These are phyloP conservation scores for Rhamphomyia laevipes DNA, from an alignment of 2,888 invertebrate species.

Conservation along the genomic window DNA sequence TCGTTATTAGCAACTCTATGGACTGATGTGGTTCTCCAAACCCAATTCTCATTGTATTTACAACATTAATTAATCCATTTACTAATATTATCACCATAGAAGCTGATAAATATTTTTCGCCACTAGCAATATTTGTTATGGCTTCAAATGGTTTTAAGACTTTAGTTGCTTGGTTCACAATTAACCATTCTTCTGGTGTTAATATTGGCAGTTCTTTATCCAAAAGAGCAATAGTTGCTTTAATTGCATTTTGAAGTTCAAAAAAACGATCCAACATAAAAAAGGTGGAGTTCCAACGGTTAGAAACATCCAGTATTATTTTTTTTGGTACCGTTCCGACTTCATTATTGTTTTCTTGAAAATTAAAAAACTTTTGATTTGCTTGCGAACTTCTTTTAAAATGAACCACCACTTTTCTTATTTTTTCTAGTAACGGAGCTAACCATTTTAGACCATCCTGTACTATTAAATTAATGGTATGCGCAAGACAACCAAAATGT, in stretches of 20 bases:
- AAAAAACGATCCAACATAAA: slow-evolving; percentile 1
- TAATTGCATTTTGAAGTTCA: background rate
- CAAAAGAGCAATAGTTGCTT: background rate
- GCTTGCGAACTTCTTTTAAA: slow-evolving; percentile 19
- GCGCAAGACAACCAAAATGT: slow-evolving; percentile 17
- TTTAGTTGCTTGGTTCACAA: slow-evolving; percentile 12
- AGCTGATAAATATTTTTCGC: slow-evolving; percentile 16
- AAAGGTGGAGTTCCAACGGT: slow-evolving; percentile 1
- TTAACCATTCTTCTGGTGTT: slow-evolving; percentile 16
- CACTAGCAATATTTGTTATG: slow-evolving; percentile 17
- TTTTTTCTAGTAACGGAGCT: background rate
- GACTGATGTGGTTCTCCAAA: background rate
- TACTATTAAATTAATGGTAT: slow-evolving; percentile 15
- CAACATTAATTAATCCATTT: slow-evolving; percentile 11
- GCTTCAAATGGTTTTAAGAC: slow-evolving; percentile 17
- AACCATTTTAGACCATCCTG: slow-evolving; percentile 8
- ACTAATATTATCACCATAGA: slow-evolving; percentile 16
- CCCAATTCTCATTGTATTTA: background rate
- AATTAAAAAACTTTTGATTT: slow-evolving; percentile 24
- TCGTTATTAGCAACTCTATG: background rate
- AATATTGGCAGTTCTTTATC: slow-evolving; percentile 1
- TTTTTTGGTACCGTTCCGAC: background rate
- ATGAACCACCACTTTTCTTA: slow-evolving; percentile 6
- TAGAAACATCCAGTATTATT: background rate
- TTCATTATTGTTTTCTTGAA: background rate